Conservation (phyloP, 2,888 invertebrate species). For the Drosophila neutralis region DNA sequence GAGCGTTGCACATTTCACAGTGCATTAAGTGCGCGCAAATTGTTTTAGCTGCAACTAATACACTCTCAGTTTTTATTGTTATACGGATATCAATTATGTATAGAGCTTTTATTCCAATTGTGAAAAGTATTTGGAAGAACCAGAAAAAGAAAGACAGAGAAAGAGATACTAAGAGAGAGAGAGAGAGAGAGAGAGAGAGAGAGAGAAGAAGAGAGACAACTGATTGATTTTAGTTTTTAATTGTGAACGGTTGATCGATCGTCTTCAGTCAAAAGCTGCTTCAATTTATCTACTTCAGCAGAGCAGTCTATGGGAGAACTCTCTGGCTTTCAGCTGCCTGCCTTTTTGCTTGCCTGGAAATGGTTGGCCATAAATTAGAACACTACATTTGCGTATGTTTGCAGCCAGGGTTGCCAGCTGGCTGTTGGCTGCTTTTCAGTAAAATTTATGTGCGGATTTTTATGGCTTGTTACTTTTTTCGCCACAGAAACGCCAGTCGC, state of each 20-base stretch:
- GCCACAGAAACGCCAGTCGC: constrained; percentile 14
- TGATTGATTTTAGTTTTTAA: neutral
- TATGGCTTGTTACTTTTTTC: constrained; percentile 58
- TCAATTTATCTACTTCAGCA: constrained; percentile 54
- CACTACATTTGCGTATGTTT: constrained; percentile 69
- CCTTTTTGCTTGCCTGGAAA: constrained; percentile 28
- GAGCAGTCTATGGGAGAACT: constrained; percentile 12
- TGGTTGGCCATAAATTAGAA: constrained; percentile 64
- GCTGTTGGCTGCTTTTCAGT: constrained; percentile 20
- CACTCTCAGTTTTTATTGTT: neutral
- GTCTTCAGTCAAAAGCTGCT: constrained; percentile 44
- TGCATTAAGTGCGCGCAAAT: constrained; percentile 23
- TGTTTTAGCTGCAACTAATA: neutral
- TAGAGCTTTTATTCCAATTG: neutral
- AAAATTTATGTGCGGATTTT: constrained; percentile 67
- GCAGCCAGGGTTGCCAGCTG: constrained; percentile 39
- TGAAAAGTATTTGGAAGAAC: neutral
- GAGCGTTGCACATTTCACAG: constrained; percentile 35
- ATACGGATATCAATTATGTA: neutral
- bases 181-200: neutral
- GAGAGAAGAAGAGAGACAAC: neutral
- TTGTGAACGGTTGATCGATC: neutral
- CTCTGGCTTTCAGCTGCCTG: constrained; percentile 11
- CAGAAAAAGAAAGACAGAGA: neutral
- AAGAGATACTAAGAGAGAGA: neutral